Base-by-base conservation (phyloP, 2,113 vertebrate species). In the Ia io region DNA sequence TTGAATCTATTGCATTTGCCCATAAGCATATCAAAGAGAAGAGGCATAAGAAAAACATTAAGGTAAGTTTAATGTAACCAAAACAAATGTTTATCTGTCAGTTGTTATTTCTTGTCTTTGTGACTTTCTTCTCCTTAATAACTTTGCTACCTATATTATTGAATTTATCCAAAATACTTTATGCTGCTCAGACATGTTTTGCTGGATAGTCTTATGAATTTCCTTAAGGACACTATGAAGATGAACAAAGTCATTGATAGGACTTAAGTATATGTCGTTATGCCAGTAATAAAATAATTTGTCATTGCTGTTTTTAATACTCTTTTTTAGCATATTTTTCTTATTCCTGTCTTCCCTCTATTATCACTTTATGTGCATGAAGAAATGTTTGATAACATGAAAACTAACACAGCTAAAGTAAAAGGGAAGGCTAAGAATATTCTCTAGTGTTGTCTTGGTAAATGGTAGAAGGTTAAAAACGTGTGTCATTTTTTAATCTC, bases 1-100 rank as follows among this genome's bases (percentile, higher is more conserved):
- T 99, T 96, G 99, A 99, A 30, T 99, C 99, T 0, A 94, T 99
- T 97, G 93, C 98, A 40, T 98, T 98, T 93, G 99, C 99, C 76
- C 98, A 99, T 98, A 99, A 98, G 89, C 99, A 99, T 94, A 98
- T 99, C 96, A 99, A 99, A 98, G 99, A 99, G 95, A 99, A 99
- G 95, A 99, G 99, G 90, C 99, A 99, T 97, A 99, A 99, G 97
- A 99, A 98, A 96, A 99, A 87, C 95, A 96, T 99, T 28, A 99
- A 98, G 99, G 99, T 99, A 91, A 98, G 98, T 96, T 91, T 77
- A 95, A 63, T 78, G 42, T 67, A 67, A 51, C 2, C 12, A 56
- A 44, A 77, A 71, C 80, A 84, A 47, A 49, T 28, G 30, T 71
- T 79, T n/a, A 59, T 30, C 40, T 76, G 28, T 83, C n/a, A 59